Base-by-base conservation (phyloP, 2,113 vertebrate species). In the Mastomys natalensis region DNA sequence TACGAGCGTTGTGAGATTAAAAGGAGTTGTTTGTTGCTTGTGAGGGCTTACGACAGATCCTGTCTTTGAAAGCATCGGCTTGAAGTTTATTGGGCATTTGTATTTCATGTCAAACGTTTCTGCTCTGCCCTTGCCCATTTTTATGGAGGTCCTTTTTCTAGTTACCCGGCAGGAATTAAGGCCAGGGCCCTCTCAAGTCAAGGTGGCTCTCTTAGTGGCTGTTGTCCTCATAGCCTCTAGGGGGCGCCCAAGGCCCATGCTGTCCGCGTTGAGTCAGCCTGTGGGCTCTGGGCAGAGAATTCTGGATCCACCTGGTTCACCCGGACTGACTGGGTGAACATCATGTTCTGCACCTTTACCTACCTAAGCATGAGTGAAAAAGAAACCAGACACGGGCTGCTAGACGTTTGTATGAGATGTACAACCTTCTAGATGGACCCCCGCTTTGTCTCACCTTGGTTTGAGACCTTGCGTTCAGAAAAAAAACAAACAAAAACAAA, bases 181-280 rank as follows among this genome's bases (percentile, higher is more conserved):
- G 82, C 5, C 0, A 40, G 43, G 5, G 21, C 68, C n/a, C 40
- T 68, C 51, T 48, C 10, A 3, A 0, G 51, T 66, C 64, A 58
- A 51, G 1, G 82, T 51, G 8, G 74, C 7, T 15, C 8, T 37
- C 37, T 34, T 68, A 68, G 66, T 16, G 5, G 40, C 34, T 15
- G 31, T n/a, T 15, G 84, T 10, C 58, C n/a, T 1, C 55, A 92
- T 53, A 9, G 55, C 96, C 97, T 95, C 90, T 87, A 97, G 97
- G 89, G 95, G 96, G 97, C 96, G 94, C 96, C n/a, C 21, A 26
- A 31, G 85, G 8, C 78, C 62, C 16, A 51, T 13, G n/a, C 24
- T 93, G 64, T 26, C 26, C 0, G 1, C 1, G 48, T 3, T 0
- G 48, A 0, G 17, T 51, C 37, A 1, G 58, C 22, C 68, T 0